These are phyloP conservation scores for Etheostoma cragini DNA, from an alignment of 2,113 vertebrate genomes.

Conservation along the genomic window DNA sequence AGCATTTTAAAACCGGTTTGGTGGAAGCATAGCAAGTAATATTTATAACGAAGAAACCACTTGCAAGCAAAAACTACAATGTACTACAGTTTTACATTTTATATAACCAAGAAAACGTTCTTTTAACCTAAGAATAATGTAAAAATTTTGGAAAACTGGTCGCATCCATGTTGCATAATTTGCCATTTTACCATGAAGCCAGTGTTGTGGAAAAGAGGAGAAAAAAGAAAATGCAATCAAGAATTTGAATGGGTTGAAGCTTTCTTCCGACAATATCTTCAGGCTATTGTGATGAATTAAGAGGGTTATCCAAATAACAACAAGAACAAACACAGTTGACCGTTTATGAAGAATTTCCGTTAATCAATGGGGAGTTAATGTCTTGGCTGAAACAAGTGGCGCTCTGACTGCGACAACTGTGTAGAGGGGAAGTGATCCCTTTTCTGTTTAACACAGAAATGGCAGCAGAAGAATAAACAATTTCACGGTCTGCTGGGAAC, in stretches of 20 bases:
- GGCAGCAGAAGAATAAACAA: conserved; percentile 79
- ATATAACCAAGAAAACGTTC: background rate
- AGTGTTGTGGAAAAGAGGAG: background rate
- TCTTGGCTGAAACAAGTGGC: conserved; percentile 56
- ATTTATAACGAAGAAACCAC: background rate
- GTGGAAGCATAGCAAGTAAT: background rate
- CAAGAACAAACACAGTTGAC: conserved; percentile 38
- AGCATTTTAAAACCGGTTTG: background rate
- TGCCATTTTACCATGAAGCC: background rate
- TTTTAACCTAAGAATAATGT: background rate
- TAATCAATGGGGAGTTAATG: conserved; percentile 68
- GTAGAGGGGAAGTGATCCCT: conserved; percentile 47
- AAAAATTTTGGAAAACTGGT: background rate
- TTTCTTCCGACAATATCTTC: conserved; percentile 4
- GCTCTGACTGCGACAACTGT: conserved; percentile 30
- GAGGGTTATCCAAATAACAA: conserved; percentile 37
- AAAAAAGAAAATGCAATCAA: conserved; percentile 26
- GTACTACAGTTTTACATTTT: conserved; percentile 2
- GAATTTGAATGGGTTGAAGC: conserved; percentile 25
- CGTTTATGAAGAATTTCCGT: conserved; percentile 57
- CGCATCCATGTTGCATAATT: background rate
- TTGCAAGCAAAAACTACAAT: background rate
- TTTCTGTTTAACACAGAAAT: conserved; percentile 63
- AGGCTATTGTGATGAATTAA: conserved; percentile 18
- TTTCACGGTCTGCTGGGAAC: conserved; percentile 72